Conservation (phyloP, 2,113 vertebrate species). For the Dunckerocampus dactyliophorus region DNA sequence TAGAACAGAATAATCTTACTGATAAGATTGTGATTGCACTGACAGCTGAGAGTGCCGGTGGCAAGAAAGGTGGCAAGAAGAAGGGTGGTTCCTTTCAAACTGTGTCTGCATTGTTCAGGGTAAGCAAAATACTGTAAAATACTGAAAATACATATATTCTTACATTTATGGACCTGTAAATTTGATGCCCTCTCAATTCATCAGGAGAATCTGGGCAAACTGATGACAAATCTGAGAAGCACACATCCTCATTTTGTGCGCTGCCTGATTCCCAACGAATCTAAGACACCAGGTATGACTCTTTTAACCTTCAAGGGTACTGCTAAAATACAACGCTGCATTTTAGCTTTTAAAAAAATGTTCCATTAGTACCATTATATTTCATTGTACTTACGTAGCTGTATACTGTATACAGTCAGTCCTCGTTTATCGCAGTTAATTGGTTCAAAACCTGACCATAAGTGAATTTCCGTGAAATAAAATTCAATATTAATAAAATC, state of each 20-base stretch:
- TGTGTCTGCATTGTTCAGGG: conserved; percentile 89
- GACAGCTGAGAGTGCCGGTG: conserved; percentile 36
- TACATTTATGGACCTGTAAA: neutral
- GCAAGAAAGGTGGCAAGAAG: conserved; percentile 87
- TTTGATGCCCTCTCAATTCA: conserved; percentile 1
- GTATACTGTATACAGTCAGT: neutral
- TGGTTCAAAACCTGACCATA: no score
- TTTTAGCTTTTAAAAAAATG: neutral
- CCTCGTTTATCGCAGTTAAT: no score
- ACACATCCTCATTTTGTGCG: conserved; percentile 93
- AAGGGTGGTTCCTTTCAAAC: conserved; percentile 97
- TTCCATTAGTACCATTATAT: neutral
- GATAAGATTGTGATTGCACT: neutral
- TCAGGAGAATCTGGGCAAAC: conserved; percentile 90
- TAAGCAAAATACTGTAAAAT: conserved; percentile 10
- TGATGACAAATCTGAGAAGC: conserved; percentile 87
- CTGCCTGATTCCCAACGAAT: conserved; percentile 91
- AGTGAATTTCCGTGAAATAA: no score
- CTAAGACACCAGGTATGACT: conserved; percentile 84
- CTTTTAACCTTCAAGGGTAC: neutral
- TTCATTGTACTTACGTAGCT: neutral
- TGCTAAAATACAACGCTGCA: neutral
- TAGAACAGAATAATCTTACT: neutral
- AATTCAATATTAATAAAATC: no score
- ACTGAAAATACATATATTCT: no score